These are phyloP conservation scores for Phortica magna DNA, from an alignment of 2,888 invertebrate species.

Conservation along the genomic window DNA sequence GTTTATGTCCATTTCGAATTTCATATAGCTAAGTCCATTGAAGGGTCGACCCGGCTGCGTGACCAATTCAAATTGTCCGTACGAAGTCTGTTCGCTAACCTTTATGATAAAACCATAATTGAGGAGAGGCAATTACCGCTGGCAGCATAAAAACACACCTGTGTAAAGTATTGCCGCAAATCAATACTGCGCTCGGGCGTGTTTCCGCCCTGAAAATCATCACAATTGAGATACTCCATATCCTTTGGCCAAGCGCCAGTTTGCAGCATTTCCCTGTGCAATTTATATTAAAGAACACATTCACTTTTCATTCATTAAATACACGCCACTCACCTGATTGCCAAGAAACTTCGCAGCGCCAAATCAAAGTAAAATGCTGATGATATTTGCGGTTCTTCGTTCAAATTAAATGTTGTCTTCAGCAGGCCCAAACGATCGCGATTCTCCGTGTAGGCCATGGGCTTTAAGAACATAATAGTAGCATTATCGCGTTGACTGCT, in stretches of 20 bases:
- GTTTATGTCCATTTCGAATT: constrained; percentile 85
- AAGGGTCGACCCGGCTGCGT: constrained; percentile 80
- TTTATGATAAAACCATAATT: constrained; percentile 63
- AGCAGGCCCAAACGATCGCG: constrained; percentile 85
- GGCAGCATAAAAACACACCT: constrained; percentile 78
- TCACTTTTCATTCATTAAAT: background rate
- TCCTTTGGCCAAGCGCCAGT: constrained; percentile 86
- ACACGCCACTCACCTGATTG: constrained; percentile 83
- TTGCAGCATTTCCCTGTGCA: constrained; percentile 83
- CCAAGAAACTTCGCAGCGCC: constrained; percentile 84
- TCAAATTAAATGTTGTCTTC: constrained; percentile 85
- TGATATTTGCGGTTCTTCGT: constrained; percentile 85
- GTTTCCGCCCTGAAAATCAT: constrained; percentile 87
- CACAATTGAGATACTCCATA: constrained; percentile 87
- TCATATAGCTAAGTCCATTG: constrained; percentile 87
- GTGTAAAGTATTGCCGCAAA: constrained; percentile 83
- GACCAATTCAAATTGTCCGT: constrained; percentile 83
- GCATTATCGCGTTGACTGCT: constrained; percentile 88
- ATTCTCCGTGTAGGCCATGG: constrained; percentile 83
- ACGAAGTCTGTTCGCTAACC: constrained; percentile 84
- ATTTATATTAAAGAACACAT: constrained; percentile 39
- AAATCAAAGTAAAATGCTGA: constrained; percentile 94
- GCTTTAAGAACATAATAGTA: constrained; percentile 86
- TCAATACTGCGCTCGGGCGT: constrained; percentile 86
- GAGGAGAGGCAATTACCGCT: background rate